Base-by-base conservation (phyloP, 2,113 vertebrate genomes). In the Esox niger region DNA sequence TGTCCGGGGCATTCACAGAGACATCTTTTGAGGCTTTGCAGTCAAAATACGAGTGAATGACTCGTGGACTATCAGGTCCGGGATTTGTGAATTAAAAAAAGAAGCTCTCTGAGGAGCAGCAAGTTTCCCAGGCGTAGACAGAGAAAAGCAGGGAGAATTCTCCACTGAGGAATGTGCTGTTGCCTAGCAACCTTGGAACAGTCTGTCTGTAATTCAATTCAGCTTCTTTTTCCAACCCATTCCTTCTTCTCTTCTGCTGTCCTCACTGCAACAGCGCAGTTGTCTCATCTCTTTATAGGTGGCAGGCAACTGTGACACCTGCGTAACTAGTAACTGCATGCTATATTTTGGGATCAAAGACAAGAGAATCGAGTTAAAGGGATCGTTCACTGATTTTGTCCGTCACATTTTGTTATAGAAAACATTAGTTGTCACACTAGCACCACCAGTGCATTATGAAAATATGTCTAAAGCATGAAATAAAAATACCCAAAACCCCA, bases 111-210 rank as follows among this genome's bases (percentile, higher is more conserved):
- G 27, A 30, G 56, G 58, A 26, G 20, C 13, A 33, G 35, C 23
- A 26, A 62, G 49, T 59, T 67, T 68, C 46, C 38, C 46, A 66
- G 26, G 49, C 6, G n/a, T 57, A 73, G 64, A 62, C 26, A 21
- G 29, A 69, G 62, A 69, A 26, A 57, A 23, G 17, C 33, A 66
- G 38, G 46, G 54, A 69, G 66, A 66, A 54, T 73, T 73, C 64
- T 77, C 35, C 66, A 81, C 56, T 68, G 60, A 79, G 64, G 70
- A 74, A 80, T 74, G 68, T 76, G 73, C 29, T 33, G 83, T 85
- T 85, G 74, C 83, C 74, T 75, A 81, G 83, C 83, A 80, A 85
- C 83, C 68, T 62, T 47, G 76, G 73, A 78, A 71, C 70, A 74
- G 66, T 77, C 69, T 73, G 38, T 74, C 38, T 74, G 32, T 72